Percentiles rank a stretch among this genome's conserved stretches.
These are phyloP conservation scores for Nemopilema nomurai DNA, from an alignment of 30 jellyfish, hydroid and myxozoan genomes.

Conservation along the genomic window DNA sequence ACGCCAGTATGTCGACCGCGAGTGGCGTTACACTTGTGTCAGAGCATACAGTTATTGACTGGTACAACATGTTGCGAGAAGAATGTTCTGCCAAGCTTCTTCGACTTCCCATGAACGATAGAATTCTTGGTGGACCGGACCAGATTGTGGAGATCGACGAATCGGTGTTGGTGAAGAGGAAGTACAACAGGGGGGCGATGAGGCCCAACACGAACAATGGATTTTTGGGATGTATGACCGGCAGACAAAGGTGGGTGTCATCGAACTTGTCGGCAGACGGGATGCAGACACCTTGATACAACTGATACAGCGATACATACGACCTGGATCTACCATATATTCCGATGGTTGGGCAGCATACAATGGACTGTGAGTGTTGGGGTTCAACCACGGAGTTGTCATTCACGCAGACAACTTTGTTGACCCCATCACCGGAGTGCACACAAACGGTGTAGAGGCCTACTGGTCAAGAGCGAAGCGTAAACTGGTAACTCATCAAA, in stretches of 20 bases:
- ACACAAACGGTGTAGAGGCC: slow-evolving; percentile 16
- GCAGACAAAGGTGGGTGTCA: slow-evolving; percentile 15
- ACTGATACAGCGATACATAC: slow-evolving; percentile 1
- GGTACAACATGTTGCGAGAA: slow-evolving; percentile 49
- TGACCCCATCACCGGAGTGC: slow-evolving; percentile 47
- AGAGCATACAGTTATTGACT: slow-evolving; percentile 33
- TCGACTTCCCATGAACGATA: slow-evolving; percentile 21
- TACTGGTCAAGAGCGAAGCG: slow-evolving; percentile 36
- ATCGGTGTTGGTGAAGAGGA: slow-evolving; percentile 15
- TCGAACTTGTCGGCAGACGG: background rate
- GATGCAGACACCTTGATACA: slow-evolving; percentile 21
- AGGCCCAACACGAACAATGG: slow-evolving; percentile 27
- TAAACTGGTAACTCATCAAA: background rate
- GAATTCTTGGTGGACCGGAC: slow-evolving; percentile 36
- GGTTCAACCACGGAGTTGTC: background rate
- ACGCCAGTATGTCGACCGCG: slow-evolving; percentile 17
- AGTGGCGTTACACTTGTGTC: no score
- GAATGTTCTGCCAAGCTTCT: slow-evolving; percentile 28
- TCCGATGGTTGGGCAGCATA: slow-evolving; percentile 46
- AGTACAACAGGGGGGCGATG: slow-evolving; percentile 26
- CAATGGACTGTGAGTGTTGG: background rate
- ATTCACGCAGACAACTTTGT: slow-evolving; percentile 29
- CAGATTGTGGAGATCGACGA: slow-evolving; percentile 35
- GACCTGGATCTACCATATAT: slow-evolving; percentile 32
- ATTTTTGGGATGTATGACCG: slow-evolving; percentile 53